Evolutionary conservation across 1,140 invertebrate genomes (phyloP), one percentile per base, ranked within the genome.

Genomic region (Drosophila carrolli): DNA sequence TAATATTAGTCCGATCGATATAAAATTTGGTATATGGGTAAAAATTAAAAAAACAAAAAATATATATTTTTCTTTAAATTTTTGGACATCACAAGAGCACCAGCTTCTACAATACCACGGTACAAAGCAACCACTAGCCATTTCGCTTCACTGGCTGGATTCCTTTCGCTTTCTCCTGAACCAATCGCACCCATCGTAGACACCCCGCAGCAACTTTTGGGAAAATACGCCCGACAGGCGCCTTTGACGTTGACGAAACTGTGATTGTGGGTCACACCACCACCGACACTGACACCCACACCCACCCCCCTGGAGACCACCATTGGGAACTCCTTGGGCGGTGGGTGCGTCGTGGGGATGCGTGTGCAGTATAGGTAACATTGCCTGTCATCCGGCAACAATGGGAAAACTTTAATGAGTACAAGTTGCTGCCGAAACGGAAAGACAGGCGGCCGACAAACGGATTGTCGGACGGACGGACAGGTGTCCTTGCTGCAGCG

Each of bases 381-480:
- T 76, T 82, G 78, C 78, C 84, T 89, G 84, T 77, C 84, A 88
- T 84, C 67, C 73, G 73, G 67, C 58, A 74, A 61, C 65, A 78
- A 81, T 77, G 51, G 84, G 65, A 72, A 89, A 89, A 89, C 77
- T 89, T 89, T 84, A 89, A 89, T 89, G 80, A 89, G 85, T 84
- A 84, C 84, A 89, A 89, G 81, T 89, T 89, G 60, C 65, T 89
- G 79, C 73, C 79, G 89, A 81, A 84, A 41, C 43, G n/a, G 19
- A 51, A 66, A 66, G 63, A 67, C 63, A 79, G 38, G 19, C 35
- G 14, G 61, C 32, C 38, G 56, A 60, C 63, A 62, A 50, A 16
- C 27, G 46, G 46, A 70, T 23, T 16, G 60, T 19, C n/a, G 62
- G 48, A 32, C 23, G 11, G 13, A 62, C 23, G 65, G 67, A 44